These are phyloP conservation scores for Pluvianellus socialis DNA, from an alignment of 2,113 vertebrate genomes.

Conservation along the genomic window DNA sequence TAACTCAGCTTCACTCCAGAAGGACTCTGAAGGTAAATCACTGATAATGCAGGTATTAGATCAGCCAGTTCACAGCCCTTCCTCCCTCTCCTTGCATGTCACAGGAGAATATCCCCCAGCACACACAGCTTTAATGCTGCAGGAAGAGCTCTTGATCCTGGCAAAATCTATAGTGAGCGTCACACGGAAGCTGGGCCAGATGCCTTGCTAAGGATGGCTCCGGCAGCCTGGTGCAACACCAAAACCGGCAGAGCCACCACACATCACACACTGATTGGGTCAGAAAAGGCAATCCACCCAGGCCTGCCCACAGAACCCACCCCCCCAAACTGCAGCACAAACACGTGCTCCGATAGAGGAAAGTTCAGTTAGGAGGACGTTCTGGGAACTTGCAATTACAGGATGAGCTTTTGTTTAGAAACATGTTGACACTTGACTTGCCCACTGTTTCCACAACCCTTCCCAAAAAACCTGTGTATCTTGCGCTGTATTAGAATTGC, in stretches of 20 bases:
- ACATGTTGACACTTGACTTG: not conserved
- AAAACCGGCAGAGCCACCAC: not conserved
- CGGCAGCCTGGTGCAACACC: fast-evolving
- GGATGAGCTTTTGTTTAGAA: not conserved
- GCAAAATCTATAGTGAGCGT: not conserved
- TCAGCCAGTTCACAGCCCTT: not conserved
- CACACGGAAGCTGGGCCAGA: not conserved
- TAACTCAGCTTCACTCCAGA: slow-evolving; percentile 30
- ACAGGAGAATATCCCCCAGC: not conserved
- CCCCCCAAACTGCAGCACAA: not conserved
- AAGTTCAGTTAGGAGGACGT: not conserved
- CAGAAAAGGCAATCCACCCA: not conserved
- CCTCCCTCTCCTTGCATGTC: not conserved
- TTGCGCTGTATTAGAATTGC: not conserved
- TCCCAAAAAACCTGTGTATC: not conserved
- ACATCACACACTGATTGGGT: fast-evolving
- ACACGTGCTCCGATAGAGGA: fast-evolving
- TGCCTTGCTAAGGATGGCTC: not conserved
- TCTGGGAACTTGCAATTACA: not conserved
- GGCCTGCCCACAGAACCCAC: not conserved
- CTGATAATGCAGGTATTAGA: slow-evolving; percentile 19
- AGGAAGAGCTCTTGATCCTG: not conserved
- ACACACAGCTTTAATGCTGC: fast-evolving
- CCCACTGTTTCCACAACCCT: not conserved
- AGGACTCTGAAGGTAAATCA: slow-evolving; percentile 50